Evolutionary conservation across 1,140 invertebrate genomes (phyloP).

Genomic region (Drosophila kepulauana): DNA sequence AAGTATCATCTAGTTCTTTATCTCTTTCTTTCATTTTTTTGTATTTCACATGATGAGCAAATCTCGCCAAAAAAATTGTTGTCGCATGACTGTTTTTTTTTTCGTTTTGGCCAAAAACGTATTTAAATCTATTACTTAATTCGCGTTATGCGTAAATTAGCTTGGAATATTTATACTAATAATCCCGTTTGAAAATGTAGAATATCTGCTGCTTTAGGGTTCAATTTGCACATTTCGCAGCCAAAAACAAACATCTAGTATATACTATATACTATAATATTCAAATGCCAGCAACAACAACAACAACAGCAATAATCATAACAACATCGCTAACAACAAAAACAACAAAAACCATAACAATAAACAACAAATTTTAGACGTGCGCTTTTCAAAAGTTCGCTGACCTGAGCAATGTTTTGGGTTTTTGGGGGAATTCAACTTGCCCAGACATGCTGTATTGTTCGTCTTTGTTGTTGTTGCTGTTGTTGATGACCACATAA

Average conservation of each 20-base stretch:
- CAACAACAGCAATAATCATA: conserved; percentile 9
- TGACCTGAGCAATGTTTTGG: conserved; percentile 76
- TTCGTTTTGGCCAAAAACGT: conserved; percentile 8
- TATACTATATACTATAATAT: conserved; percentile 53
- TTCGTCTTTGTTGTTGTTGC: conserved; percentile 63
- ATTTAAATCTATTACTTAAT: conserved; percentile 41
- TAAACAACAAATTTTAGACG: conserved; percentile 52
- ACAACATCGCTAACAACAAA: conserved; percentile 17
- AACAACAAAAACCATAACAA: conserved; percentile 41
- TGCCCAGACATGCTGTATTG: conserved; percentile 61
- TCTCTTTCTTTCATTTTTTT: too few relatives aligned
- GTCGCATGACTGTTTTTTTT: conserved; percentile 23
- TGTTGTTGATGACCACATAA: conserved; percentile 68
- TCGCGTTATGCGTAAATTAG: conserved; percentile 32
- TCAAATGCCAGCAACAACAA: conserved; percentile 19
- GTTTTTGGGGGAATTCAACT: conserved; percentile 51
- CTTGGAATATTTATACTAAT: conserved; percentile 47
- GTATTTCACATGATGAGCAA: background rate
- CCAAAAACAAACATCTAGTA: conserved; percentile 42
- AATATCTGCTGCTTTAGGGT: conserved; percentile 29
- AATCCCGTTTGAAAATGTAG: conserved; percentile 27
- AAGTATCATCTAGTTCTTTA: too few relatives aligned
- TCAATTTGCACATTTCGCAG: conserved; percentile 71
- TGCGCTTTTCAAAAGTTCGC: conserved; percentile 68
- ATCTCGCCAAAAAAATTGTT: background rate